A percentile compares a stretch with the other conserved stretches of the same genome.
phyloP scores from a whole-genome alignment of 2,113 vertebrate genomes.

The Cochlearius cochlearius region DNA sequence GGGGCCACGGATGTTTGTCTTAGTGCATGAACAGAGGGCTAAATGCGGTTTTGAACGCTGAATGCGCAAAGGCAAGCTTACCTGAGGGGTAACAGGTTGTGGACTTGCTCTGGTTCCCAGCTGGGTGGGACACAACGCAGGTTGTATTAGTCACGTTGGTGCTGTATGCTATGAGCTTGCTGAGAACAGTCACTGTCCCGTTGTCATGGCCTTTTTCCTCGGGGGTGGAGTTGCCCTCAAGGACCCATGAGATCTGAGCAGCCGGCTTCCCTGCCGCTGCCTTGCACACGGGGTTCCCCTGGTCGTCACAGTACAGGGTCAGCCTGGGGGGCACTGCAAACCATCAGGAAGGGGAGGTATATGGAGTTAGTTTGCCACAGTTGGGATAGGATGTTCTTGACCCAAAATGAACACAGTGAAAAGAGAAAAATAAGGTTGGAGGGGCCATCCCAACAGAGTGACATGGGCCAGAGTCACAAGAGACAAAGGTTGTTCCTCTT shows the following conservation, averaged over 20 bases:
- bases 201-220: neutral
- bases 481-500: fast-evolving
- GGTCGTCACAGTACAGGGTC: neutral
- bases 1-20: neutral
- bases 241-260: neutral
- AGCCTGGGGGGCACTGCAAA: neutral
- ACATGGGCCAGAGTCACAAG: neutral
- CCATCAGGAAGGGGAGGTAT: neutral
- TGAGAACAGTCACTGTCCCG: conserved; percentile 11
- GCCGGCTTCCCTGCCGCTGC: neutral
- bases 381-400: neutral
- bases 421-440: neutral
- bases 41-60: fast-evolving
- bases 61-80: neutral
- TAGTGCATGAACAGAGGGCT: neutral
- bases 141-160: neutral
- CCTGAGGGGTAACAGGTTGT: neutral
- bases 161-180: neutral
- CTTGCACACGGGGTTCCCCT: neutral
- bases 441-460: fast-evolving
- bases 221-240: neutral
- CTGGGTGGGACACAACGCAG: neutral
- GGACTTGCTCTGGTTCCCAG: neutral
- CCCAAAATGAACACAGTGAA: neutral
- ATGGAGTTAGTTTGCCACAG: neutral